A percentile compares a stretch with the other conserved stretches of the same genome.
phyloP scores from a whole-genome alignment of 2,888 invertebrate genomes.

The Pandemis heparana region DNA sequence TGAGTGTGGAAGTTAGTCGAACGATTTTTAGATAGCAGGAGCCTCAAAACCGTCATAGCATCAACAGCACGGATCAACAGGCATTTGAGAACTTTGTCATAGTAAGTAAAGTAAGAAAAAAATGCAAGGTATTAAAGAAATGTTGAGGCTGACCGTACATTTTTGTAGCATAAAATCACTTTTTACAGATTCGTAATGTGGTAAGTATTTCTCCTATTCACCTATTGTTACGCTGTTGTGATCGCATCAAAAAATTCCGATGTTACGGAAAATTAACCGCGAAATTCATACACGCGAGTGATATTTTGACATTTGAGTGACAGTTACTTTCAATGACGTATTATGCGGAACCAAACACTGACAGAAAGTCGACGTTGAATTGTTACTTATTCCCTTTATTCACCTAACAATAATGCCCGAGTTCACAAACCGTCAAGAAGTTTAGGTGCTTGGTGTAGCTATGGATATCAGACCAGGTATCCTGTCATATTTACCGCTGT shows the following conservation, averaged over 20 bases:
- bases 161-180: neutral
- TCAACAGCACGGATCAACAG: neutral
- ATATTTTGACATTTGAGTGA: conserved; percentile 82
- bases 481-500: neutral
- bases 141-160: neutral
- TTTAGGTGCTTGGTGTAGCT: neutral
- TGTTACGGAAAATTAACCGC: conserved; percentile 71
- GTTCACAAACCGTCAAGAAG: conserved; percentile 28
- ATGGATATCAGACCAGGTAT: neutral
- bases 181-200: conserved; percentile 44
- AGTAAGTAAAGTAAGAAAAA: neutral
- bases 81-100: neutral
- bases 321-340: conserved; percentile 79
- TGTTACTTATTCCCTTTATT: conserved; percentile 48
- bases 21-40: neutral
- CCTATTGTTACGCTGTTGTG: conserved; percentile 50
- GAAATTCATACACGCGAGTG: conserved; percentile 62
- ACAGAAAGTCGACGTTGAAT: conserved; percentile 54
- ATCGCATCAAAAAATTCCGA: conserved; percentile 63
- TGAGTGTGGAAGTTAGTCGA: too few species aligned
- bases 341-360: conserved; percentile 73
- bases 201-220: conserved; percentile 43
- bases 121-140: neutral
- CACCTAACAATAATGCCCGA: conserved; percentile 45
- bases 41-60: neutral